Base-by-base conservation (phyloP, 64 coral and sea anemone species). In the Actinia equina region DNA sequence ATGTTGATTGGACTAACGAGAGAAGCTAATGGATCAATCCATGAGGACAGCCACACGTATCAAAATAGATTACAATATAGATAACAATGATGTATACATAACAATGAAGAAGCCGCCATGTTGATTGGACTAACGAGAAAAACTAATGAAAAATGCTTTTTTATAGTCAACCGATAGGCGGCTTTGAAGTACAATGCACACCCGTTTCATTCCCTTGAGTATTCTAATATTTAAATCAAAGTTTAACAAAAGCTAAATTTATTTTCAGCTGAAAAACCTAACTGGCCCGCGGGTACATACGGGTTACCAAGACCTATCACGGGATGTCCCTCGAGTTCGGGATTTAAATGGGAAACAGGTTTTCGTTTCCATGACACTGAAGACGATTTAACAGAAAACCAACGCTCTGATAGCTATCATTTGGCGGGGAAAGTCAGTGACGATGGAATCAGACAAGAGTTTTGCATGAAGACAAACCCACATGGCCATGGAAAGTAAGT, bases 341-440 rank as follows among this genome's bases (percentile, higher is more conserved):
- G 93, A 6, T 99, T 99, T 59, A 60, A 87, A 18, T 99, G 97
- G 97, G 84, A 93, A 82, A 93, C 91, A 62, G 97, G 97, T 59
- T 88, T 89, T 85, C 70, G 97, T 41, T 99, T 99, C 88, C 93
- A 99, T 54, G 97, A 99, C 64, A 99, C 97, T 15, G 97, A 99
- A 64, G 97, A 99, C 62, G 97, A 99, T 60, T 91, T 93, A 15
- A 92, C 93, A 42, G 97, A 99, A 67, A 99, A 99, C 87, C 91
- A 95, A 60, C 88, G 94, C 55, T 99, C 97, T 27, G 83, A 99
- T 64, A 91, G 88, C 46, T 93, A 93, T 56, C 97, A 99, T 82
- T 82, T 99, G 84, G 97, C 97, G 71, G 97, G 97, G 65, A 92
- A 93, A 86, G 91, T 99, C 86, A 99, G 93, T 11, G 97, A 99